Evolutionary conservation across 2,797 vertebrate genomes (phyloP).

Genomic region (Semotilus atromaculatus): DNA sequence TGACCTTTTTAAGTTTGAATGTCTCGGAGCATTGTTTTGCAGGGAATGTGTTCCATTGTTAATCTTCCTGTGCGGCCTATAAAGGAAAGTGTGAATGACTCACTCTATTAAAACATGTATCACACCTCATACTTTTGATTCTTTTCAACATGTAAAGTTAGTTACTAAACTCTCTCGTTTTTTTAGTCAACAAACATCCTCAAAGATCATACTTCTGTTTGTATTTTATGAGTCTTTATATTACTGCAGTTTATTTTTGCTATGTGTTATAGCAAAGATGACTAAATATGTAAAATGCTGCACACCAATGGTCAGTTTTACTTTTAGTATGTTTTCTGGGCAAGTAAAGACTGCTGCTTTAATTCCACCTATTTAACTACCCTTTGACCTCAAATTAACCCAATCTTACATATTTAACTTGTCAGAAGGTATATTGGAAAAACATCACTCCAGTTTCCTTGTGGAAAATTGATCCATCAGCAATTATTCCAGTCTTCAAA

Average conservation of each 20-base stretch:
- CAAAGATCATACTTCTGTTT: constrained; percentile 37
- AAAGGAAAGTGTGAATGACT: constrained; percentile 71
- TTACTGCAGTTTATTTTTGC: too few species aligned
- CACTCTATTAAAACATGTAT: constrained; percentile 59
- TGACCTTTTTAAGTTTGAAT: constrained; percentile 22
- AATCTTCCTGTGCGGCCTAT: constrained; percentile 70
- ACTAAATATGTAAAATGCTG: neutral
- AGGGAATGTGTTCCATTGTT: constrained; percentile 70
- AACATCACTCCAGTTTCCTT: neutral
- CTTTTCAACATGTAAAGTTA: constrained; percentile 66
- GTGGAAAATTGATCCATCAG: neutral
- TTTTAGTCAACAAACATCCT: constrained; percentile 33
- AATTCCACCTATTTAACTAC: constrained; percentile 1
- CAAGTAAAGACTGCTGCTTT: neutral
- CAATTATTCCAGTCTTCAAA: neutral
- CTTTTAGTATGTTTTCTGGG: neutral
- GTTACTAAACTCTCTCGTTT: constrained; percentile 31
- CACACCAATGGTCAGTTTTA: neutral
- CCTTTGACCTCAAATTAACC: neutral
- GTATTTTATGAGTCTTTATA: neutral
- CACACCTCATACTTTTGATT: constrained; percentile 68
- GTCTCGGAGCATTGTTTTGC: constrained; percentile 41
- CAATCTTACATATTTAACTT: constrained; percentile 22
- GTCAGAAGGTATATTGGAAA: neutral
- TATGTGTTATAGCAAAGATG: neutral